Percentiles rank a stretch among this genome's conserved stretches.
Evolutionary conservation across 2,113 vertebrate genomes (phyloP).

Genomic region (Marmota flaviventris): DNA sequence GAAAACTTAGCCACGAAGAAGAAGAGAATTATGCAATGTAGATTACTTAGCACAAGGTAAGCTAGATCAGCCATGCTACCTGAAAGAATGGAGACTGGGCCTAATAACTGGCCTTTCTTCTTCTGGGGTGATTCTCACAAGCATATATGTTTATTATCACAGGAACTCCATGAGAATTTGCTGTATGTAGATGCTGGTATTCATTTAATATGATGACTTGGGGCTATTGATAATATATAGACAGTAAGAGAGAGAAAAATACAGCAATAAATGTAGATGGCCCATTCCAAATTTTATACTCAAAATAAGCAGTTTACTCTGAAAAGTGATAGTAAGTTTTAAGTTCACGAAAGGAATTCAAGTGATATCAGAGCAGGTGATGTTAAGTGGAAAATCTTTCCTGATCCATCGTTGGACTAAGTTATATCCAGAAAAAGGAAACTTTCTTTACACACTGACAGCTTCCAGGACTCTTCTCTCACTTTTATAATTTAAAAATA

Average conservation of each 20-base stretch:
- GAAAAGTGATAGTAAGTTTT: not conserved
- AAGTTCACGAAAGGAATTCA: conserved; percentile 32
- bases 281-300: not conserved
- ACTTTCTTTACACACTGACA: not conserved
- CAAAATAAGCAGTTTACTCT: not conserved
- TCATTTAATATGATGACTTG: not conserved
- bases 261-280: not conserved
- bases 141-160: not conserved
- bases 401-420: not conserved
- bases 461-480: not conserved
- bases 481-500: not conserved
- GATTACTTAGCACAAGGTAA: not conserved
- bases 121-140: not conserved
- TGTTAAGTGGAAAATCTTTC: not conserved
- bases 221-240: not conserved
- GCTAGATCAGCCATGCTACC: not conserved
- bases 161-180: not conserved
- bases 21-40: not conserved
- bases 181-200: not conserved
- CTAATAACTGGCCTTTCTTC: not conserved
- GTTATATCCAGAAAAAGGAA: not conserved
- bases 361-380: not conserved
- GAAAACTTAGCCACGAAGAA: not conserved
- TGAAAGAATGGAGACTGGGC: not conserved
- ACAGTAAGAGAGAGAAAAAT: not conserved